A percentile compares a stretch with the other conserved stretches of the same genome.
Evolutionary conservation across 1,140 invertebrate genomes (phyloP).

Genomic region (Dufourea novaeangliae): DNA sequence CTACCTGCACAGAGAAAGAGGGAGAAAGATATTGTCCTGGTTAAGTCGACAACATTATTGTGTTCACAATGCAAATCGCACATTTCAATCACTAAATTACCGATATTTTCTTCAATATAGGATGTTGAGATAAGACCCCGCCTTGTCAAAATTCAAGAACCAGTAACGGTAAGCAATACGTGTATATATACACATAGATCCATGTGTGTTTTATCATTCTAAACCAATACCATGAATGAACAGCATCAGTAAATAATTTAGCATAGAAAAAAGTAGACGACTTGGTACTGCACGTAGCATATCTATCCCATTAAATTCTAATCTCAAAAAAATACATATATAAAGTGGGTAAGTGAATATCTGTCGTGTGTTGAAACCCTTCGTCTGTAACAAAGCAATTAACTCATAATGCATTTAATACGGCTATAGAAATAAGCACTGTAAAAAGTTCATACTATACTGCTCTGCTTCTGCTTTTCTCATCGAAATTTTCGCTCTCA

Average conservation of each 20-base stretch:
- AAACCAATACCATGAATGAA: not conserved
- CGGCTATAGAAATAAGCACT: not conserved
- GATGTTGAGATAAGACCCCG: slow-evolving; percentile 72
- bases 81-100: slow-evolving; percentile 49
- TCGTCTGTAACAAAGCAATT: not conserved
- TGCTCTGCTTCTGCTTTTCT: not conserved
- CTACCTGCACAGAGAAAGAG: slow-evolving; percentile 44
- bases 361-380: not conserved
- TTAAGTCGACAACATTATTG: slow-evolving; percentile 47
- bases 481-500: not conserved
- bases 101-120: slow-evolving; percentile 68
- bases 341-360: slow-evolving; percentile 15
- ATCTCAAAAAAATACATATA: not conserved
- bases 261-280: not conserved
- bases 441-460: not conserved
- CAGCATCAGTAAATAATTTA: not conserved
- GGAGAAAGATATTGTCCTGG: slow-evolving; percentile 46
- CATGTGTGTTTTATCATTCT: slow-evolving; percentile 12
- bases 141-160: slow-evolving; percentile 64
- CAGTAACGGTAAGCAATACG: slow-evolving; percentile 64
- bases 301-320: not conserved
- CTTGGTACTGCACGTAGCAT: not conserved
- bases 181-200: slow-evolving; percentile 32
- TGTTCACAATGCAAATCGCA: slow-evolving; percentile 40
- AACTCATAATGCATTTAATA: slow-evolving; percentile 11